phyloP scores from a whole-genome alignment of 92 coral and sea anemone species.

The Siderastrea radians region DNA sequence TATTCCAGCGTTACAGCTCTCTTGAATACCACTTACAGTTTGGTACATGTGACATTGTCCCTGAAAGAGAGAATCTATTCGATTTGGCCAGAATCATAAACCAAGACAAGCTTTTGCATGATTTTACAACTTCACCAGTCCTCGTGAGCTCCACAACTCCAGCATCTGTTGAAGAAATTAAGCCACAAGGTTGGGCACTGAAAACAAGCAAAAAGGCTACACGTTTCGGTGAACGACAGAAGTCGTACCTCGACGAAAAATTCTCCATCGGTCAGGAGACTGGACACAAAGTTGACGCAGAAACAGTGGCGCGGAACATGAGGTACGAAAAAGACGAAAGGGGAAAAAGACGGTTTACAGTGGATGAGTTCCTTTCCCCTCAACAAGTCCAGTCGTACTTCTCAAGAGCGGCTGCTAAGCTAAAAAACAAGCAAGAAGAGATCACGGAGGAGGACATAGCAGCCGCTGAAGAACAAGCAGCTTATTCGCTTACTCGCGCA shows the following conservation, averaged over 20 bases:
- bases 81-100: neutral
- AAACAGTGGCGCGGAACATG: no score
- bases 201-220: neutral
- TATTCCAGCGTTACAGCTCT: neutral
- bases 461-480: no score
- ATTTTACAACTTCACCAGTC: neutral
- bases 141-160: neutral
- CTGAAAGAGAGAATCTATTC: no score
- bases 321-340: no score
- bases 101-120: neutral
- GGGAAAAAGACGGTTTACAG: no score
- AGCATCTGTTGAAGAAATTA: neutral
- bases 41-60: neutral
- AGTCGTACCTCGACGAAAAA: neutral
- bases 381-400: no score
- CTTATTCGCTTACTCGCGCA: no score
- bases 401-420: no score
- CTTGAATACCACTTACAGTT: neutral
- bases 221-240: neutral
- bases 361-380: no score
- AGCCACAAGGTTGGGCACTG: constrained; percentile 3
- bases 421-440: no score
- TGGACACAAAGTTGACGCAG: no score
- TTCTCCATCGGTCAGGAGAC: neutral
- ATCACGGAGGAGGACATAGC: no score